Evolutionary conservation across 1,140 invertebrate genomes (phyloP).

Genomic region (Oppia nitens): DNA sequence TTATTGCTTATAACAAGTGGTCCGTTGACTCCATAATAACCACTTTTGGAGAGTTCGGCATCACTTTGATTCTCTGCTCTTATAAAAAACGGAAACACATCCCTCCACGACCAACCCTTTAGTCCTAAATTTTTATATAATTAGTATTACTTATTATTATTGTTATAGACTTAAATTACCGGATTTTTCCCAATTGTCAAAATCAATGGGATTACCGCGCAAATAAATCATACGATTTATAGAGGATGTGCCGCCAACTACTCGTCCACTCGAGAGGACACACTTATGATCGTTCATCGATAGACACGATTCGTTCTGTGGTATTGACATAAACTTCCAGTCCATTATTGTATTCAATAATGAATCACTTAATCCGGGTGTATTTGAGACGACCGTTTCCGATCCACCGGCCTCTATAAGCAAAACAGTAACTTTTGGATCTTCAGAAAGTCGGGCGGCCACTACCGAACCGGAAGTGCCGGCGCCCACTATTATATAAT

Average conservation of each 20-base stretch:
- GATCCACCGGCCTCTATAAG: constrained; percentile 25
- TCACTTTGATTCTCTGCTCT: constrained; percentile 9
- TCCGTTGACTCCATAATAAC: constrained; percentile 4
- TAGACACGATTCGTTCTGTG: constrained; percentile 52
- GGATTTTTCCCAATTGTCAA: constrained; percentile 1
- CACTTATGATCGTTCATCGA: constrained; percentile 9
- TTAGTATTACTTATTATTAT: not conserved
- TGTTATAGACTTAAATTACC: not conserved
- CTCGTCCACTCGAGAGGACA: constrained; percentile 20
- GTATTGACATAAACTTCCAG: constrained; percentile 82
- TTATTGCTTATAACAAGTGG: not conserved
- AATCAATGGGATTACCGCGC: constrained; percentile 39
- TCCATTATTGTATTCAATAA: constrained; percentile 68
- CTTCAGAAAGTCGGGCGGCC: constrained; percentile 24
- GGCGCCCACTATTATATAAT: constrained; percentile 21
- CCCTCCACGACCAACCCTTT: constrained; percentile 8
- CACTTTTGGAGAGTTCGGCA: not conserved
- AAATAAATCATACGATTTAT: constrained; percentile 93
- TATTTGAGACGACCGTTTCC: constrained; percentile 13
- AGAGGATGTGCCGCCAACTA: constrained; percentile 57
- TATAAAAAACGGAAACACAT: constrained; percentile 8
- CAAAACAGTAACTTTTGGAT: constrained; percentile 19
- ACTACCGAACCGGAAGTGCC: constrained; percentile 24
- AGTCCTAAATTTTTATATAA: not conserved
- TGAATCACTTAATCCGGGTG: constrained; percentile 43